Evolutionary conservation across 2,888 invertebrate species (phyloP).

Genomic region (Tenthredo livida): DNA sequence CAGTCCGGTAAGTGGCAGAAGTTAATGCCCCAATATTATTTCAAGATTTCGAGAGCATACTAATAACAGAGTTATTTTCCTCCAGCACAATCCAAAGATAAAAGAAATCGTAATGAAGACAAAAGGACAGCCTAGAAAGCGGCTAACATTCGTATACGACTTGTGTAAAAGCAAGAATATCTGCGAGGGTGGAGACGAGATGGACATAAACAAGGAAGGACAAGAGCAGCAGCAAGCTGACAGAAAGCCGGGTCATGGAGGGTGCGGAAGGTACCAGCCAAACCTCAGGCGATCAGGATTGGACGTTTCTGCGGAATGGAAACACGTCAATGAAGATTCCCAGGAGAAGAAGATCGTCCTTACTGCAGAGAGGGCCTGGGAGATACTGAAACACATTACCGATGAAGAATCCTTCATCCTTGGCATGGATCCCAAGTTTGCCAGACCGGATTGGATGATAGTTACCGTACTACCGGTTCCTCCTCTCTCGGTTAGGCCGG

Average conservation of each 20-base stretch:
- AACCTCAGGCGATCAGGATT: constrained; percentile 93
- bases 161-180: constrained; percentile 98
- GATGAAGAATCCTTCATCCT: constrained; percentile 98
- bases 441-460: constrained; percentile 99
- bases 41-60: not conserved
- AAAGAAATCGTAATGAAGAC: constrained; percentile 97
- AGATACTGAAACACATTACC: constrained; percentile 96
- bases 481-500: constrained; percentile 96
- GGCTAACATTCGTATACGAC: constrained; percentile 97
- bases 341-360: constrained; percentile 97
- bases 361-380: constrained; percentile 97
- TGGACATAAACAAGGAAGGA: constrained; percentile 93
- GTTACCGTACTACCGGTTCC: constrained; percentile 98
- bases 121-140: constrained; percentile 96
- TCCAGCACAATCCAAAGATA: constrained; percentile 93
- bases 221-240: constrained; percentile 79
- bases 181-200: constrained; percentile 99
- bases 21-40: constrained; percentile 28
- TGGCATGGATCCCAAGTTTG: constrained; percentile 97
- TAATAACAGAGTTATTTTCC: constrained; percentile 63
- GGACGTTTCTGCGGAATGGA: constrained; percentile 99
- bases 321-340: constrained; percentile 98
- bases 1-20: constrained; percentile 88
- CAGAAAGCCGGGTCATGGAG: constrained; percentile 90
- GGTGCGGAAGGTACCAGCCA: constrained; percentile 99